Evolutionary conservation across 2,113 vertebrate genomes (phyloP).

Genomic region (Agapornis roseicollis): DNA sequence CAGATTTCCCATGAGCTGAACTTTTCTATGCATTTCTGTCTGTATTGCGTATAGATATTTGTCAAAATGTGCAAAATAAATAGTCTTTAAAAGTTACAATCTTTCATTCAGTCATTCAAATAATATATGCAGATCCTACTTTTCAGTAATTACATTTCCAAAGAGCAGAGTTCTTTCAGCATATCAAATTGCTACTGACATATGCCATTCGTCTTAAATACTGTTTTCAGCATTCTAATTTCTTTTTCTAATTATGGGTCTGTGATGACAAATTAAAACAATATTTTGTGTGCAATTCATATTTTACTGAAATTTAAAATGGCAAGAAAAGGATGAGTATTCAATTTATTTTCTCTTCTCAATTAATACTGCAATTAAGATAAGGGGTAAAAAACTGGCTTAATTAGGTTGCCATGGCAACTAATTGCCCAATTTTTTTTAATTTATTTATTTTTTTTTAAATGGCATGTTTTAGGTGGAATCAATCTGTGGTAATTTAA

Average conservation of each 20-base stretch:
- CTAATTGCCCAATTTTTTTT: constrained; percentile 67
- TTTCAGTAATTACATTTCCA: constrained; percentile 67
- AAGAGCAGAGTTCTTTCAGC: constrained; percentile 54
- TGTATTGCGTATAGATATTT: background rate
- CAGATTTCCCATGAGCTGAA: background rate
- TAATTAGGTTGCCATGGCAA: constrained; percentile 75
- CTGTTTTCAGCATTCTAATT: constrained; percentile 70
- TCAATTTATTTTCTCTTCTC: constrained; percentile 69
- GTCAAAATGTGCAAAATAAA: background rate
- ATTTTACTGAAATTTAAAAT: constrained; percentile 58
- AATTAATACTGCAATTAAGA: constrained; percentile 72
- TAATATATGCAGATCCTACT: constrained; percentile 34
- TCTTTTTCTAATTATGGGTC: constrained; percentile 55
- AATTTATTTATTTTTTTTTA: constrained; percentile 47
- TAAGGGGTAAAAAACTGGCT: constrained; percentile 68
- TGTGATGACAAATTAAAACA: constrained; percentile 68
- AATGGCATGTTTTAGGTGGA: constrained; percentile 66
- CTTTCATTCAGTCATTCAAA: constrained; percentile 23
- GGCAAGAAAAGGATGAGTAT: constrained; percentile 60
- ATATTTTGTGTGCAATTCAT: constrained; percentile 71
- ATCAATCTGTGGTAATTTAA: constrained; percentile 67
- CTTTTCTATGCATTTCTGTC: rapidly evolving
- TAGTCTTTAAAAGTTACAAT: background rate
- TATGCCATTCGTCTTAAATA: constrained; percentile 63
- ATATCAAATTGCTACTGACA: constrained; percentile 57